Base-by-base conservation (phyloP, 1,140 invertebrate species). In the Euura lappo region DNA sequence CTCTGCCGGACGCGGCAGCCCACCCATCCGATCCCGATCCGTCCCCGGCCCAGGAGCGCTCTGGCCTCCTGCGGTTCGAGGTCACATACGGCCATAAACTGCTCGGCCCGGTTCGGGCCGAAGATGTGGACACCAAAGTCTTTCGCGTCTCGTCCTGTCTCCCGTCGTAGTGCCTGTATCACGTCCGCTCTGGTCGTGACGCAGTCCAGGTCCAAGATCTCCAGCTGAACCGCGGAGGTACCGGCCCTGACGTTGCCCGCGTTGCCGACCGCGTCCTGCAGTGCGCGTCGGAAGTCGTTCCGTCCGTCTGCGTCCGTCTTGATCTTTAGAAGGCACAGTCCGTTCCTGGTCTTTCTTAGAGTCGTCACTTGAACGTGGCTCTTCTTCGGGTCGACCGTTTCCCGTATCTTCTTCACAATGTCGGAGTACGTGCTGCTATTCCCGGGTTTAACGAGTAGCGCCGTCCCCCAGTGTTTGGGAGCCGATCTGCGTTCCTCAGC, bases 61-160 rank as follows among this genome's bases (percentile, higher is more conserved):
- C 13, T 43, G 66, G 71, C 66, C 60, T 64, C 60, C 45, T 72
- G 71, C 47, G 66, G 45, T 10, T 72, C 71, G 45, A 72, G 66
- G 71, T 72, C 13, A 47, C 71, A 72, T 51, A 69, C 67, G n/a
- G 71, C 71, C 66, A 72, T 72, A 43, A 51, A 69, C 67, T 69
- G 71, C 71, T 72, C 67, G 66, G 66, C 71, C 47, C 45, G 66
- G 71, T 72, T 72, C 66, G 66, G 71, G 2, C 71, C 71, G 71
- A 72, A 69, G 67, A 72, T 69, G 13, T 72, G 67, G 71, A 72
- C 66, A 7, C 5, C 66, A 44, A 69, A 72, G 65, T 72, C 71
- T 28, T 28, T 28, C 8, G 43, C 71, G 71, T 72, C 71, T 72
- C 71, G 65, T 72, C 65, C 71, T 28, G 71, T 72, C 42, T 72